phyloP scores from a whole-genome alignment of 1,140 invertebrate species.

The Teleogryllus occipitalis region DNA sequence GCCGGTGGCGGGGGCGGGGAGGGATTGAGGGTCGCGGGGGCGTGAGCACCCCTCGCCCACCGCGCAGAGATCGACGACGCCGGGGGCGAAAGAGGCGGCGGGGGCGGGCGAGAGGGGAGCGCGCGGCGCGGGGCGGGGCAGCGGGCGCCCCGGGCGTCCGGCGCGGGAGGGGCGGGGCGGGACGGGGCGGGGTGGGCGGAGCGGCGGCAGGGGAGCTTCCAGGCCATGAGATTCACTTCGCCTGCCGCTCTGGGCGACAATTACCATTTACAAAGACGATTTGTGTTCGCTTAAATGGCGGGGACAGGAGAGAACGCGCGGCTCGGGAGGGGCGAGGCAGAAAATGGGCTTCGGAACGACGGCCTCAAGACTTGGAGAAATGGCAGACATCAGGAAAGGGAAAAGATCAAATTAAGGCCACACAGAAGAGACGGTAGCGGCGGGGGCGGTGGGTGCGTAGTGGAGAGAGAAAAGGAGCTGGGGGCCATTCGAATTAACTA shows the following conservation, averaged over 20 bases:
- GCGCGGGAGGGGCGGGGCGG: too few relatives aligned
- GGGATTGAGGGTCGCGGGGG: background rate
- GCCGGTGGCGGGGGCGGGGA: too few relatives aligned
- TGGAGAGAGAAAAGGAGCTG: background rate
- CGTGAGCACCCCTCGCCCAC: background rate
- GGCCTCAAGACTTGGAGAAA: conserved; percentile 14
- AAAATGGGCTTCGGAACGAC: conserved; percentile 16
- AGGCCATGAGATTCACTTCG: conserved; percentile 21
- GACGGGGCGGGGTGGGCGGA: background rate
- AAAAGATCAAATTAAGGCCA: conserved; percentile 16
- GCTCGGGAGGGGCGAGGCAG: conserved; percentile 2
- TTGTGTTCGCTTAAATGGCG: conserved; percentile 21
- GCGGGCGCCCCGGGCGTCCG: background rate
- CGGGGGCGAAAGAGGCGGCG: background rate
- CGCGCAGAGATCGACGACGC: background rate
- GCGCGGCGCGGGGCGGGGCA: too few relatives aligned
- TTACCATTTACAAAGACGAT: conserved; percentile 26
- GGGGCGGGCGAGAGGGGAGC: background rate
- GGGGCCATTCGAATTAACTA: background rate
- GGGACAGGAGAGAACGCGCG: conserved; percentile 16
- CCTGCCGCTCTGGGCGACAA: conserved; percentile 21
- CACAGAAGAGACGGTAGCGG: background rate
- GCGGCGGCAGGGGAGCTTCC: background rate
- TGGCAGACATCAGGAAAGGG: conserved; percentile 12
- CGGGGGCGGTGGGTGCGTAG: background rate